phyloP scores from a whole-genome alignment of 2,888 invertebrate species.

The Eupithecia tripunctaria region DNA sequence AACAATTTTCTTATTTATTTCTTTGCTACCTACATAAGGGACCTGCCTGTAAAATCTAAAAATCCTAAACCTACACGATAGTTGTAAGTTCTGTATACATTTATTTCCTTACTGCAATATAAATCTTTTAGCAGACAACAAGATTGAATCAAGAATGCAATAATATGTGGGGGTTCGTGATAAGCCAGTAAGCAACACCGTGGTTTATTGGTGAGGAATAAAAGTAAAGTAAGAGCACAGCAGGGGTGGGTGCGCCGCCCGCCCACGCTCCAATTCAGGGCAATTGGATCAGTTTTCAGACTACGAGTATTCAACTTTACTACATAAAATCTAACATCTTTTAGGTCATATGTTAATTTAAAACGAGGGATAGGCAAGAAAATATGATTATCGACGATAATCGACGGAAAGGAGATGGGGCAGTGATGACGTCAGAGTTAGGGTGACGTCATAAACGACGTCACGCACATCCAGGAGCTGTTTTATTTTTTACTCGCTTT shows the following conservation, averaged over 20 bases:
- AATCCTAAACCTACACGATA: not conserved
- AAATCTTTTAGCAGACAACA: not conserved
- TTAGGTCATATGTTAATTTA: not conserved
- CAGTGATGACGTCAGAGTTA: conserved; percentile 2
- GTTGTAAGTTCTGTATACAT: not conserved
- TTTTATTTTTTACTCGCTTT: not conserved
- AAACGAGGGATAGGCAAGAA: not conserved
- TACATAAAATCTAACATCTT: not conserved
- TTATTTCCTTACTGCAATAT: not conserved
- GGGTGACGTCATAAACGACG: conserved; percentile 9
- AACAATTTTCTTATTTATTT: not conserved
- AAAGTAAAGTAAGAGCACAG: conserved; percentile 45
- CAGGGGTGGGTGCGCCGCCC: conserved; percentile 52
- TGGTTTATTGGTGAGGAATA: conserved; percentile 51
- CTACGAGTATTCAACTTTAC: conserved; percentile 5
- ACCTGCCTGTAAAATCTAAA: not conserved
- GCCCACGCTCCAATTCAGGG: conserved; percentile 48
- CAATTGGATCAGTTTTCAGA: conserved; percentile 27
- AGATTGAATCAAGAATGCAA: not conserved
- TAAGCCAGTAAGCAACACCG: conserved; percentile 46
- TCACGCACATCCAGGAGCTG: not conserved
- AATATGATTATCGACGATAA: not conserved
- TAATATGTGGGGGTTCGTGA: not conserved
- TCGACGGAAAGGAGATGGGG: not conserved
- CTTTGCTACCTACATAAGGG: not conserved